A percentile compares a stretch with the other conserved stretches of the same genome.
Evolutionary conservation across 2,888 invertebrate genomes (phyloP).

Genomic region (Morpho deidamia): DNA sequence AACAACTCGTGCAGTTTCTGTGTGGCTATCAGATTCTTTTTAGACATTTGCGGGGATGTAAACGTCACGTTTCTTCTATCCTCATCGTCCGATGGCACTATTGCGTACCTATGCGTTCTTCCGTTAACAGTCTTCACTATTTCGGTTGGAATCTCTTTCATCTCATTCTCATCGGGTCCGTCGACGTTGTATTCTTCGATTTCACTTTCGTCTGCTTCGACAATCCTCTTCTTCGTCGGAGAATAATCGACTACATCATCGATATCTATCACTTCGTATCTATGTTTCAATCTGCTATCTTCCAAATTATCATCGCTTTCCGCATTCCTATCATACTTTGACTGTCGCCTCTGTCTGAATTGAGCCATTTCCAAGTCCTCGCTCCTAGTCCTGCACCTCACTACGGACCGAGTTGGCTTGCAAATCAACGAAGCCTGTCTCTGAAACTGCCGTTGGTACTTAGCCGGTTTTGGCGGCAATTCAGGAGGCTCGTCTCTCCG

Average conservation of each 20-base stretch:
- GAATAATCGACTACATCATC: constrained; percentile 62
- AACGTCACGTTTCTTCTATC: constrained; percentile 66
- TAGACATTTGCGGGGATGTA: constrained; percentile 65
- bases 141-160: constrained; percentile 77
- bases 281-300: constrained; percentile 55
- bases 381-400: constrained; percentile 54
- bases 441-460: constrained; percentile 58
- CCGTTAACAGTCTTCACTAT: constrained; percentile 82
- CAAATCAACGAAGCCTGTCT: constrained; percentile 68
- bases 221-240: constrained; percentile 68
- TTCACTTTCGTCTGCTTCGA: constrained; percentile 63
- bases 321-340: constrained; percentile 48
- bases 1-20: constrained; percentile 87
- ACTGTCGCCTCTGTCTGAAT: constrained; percentile 44
- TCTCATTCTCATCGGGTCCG: constrained; percentile 67
- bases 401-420: constrained; percentile 61
- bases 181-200: constrained; percentile 77
- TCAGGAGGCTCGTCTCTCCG: constrained; percentile 63
- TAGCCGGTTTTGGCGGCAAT: constrained; percentile 62
- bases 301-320: constrained; percentile 56
- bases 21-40: constrained; percentile 83
- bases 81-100: constrained; percentile 78
- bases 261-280: constrained; percentile 77
- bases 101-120: constrained; percentile 76
- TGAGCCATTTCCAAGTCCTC: constrained; percentile 73